Conservation (phyloP, 2,888 invertebrate species). For the Trachelus stipa region DNA sequence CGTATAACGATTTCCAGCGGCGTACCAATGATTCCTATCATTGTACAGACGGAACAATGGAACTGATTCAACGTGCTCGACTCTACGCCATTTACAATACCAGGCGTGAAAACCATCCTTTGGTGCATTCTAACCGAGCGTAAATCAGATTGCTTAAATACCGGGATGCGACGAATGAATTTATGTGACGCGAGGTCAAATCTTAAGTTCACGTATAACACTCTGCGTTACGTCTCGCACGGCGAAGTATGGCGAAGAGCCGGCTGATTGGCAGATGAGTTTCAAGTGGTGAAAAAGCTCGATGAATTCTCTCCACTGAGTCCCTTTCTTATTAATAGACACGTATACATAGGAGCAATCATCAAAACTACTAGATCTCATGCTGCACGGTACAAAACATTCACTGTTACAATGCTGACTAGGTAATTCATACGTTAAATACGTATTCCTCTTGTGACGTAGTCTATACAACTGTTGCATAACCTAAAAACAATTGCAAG, state of each 20-base stretch:
- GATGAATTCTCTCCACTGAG: background rate
- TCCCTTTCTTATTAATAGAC: background rate
- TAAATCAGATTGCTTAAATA: slow-evolving; percentile 22
- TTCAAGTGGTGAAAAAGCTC: background rate
- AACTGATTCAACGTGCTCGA: background rate
- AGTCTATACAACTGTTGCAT: background rate
- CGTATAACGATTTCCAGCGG: background rate
- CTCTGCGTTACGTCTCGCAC: background rate
- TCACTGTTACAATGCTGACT: background rate
- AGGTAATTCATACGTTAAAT: background rate
- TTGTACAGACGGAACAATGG: background rate
- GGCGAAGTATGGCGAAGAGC: background rate
- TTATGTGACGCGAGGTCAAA: slow-evolving; percentile 22
- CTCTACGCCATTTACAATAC: background rate
- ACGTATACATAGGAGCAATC: background rate
- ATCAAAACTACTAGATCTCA: background rate
- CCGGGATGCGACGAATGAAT: slow-evolving; percentile 26
- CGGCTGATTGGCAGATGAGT: background rate
- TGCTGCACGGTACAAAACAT: background rate
- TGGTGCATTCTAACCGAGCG: background rate
- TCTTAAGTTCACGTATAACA: background rate
- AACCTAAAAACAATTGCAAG: background rate
- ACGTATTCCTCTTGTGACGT: background rate
- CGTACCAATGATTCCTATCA: background rate
- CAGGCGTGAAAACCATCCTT: background rate